Percentiles rank a stretch among this genome's conserved stretches.
These are phyloP conservation scores for Drosophila dunni DNA, from an alignment of 1,140 invertebrate genomes.

Conservation along the genomic window DNA sequence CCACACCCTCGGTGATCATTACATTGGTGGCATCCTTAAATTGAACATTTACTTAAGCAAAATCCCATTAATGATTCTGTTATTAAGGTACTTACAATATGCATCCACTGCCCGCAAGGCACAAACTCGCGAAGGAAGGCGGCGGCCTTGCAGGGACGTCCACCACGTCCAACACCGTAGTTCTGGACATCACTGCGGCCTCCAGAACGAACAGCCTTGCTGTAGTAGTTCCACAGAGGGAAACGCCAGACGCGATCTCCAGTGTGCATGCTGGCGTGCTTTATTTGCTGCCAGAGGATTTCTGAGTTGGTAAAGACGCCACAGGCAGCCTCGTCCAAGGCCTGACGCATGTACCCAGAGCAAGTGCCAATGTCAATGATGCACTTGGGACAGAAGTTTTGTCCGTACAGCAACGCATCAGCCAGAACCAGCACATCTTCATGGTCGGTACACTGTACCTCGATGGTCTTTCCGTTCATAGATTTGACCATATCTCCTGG, in stretches of 20 bases:
- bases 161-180: slow-evolving; percentile 88
- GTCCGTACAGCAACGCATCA: slow-evolving; percentile 93
- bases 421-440: slow-evolving; percentile 95
- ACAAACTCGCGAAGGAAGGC: slow-evolving; percentile 95
- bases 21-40: slow-evolving; percentile 78
- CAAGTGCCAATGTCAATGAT: slow-evolving; percentile 93
- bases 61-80: background rate
- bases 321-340: slow-evolving; percentile 90
- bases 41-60: slow-evolving; percentile 79
- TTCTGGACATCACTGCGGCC: slow-evolving; percentile 93
- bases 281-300: slow-evolving; percentile 87
- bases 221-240: slow-evolving; percentile 93
- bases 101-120: slow-evolving; percentile 90
- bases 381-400: slow-evolving; percentile 87
- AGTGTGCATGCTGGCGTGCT: slow-evolving; percentile 88
- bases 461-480: slow-evolving; percentile 94
- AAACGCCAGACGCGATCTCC: slow-evolving; percentile 96
- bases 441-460: slow-evolving; percentile 95
- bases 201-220: slow-evolving; percentile 88
- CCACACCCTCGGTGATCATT: slow-evolving; percentile 78
- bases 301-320: slow-evolving; percentile 92
- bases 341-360: slow-evolving; percentile 90
- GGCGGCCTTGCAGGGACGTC: slow-evolving; percentile 94
- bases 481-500: slow-evolving; percentile 94
- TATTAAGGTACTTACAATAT: slow-evolving; percentile 91